phyloP scores from a whole-genome alignment of 1,140 invertebrate genomes.

The Sycophila sp. region DNA sequence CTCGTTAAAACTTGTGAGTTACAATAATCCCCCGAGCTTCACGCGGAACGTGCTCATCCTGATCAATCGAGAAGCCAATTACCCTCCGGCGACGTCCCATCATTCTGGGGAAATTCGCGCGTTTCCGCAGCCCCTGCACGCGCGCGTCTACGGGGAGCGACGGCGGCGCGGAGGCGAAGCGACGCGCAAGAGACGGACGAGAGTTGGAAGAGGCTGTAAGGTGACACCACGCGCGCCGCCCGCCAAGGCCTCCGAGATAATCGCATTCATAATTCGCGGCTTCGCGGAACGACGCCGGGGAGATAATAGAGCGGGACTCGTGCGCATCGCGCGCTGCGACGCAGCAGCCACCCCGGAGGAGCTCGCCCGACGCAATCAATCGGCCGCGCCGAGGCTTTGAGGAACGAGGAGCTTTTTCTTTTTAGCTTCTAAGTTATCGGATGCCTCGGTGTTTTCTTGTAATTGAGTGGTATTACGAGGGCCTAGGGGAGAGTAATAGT shows the following conservation, averaged over 20 bases:
- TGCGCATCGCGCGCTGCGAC: background rate
- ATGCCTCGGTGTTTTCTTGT: too few relatives aligned
- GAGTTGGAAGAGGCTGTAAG: slow-evolving; percentile 51
- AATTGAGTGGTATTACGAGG: too few relatives aligned
- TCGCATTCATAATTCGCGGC: slow-evolving; percentile 61
- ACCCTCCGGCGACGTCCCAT: too few relatives aligned
- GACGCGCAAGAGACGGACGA: background rate
- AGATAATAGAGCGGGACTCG: background rate
- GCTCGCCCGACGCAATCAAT: background rate
- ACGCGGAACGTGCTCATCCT: too few relatives aligned
- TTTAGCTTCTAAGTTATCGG: too few relatives aligned
- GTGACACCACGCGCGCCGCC: slow-evolving; percentile 54
- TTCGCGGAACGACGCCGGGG: slow-evolving; percentile 52
- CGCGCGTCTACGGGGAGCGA: background rate
- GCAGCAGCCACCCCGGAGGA: background rate
- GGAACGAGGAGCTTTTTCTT: too few relatives aligned
- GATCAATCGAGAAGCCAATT: too few relatives aligned
- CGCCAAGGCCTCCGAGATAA: slow-evolving; percentile 59
- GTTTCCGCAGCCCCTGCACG: too few relatives aligned
- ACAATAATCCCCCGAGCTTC: too few relatives aligned
- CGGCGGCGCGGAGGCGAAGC: background rate
- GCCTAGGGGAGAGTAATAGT: too few relatives aligned
- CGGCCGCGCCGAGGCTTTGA: background rate
- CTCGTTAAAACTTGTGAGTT: too few relatives aligned
- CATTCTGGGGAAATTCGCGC: too few relatives aligned